These are phyloP conservation scores for Tetraodon nigroviridis DNA, from an alignment of 2,113 vertebrate species.

Conservation along the genomic window DNA sequence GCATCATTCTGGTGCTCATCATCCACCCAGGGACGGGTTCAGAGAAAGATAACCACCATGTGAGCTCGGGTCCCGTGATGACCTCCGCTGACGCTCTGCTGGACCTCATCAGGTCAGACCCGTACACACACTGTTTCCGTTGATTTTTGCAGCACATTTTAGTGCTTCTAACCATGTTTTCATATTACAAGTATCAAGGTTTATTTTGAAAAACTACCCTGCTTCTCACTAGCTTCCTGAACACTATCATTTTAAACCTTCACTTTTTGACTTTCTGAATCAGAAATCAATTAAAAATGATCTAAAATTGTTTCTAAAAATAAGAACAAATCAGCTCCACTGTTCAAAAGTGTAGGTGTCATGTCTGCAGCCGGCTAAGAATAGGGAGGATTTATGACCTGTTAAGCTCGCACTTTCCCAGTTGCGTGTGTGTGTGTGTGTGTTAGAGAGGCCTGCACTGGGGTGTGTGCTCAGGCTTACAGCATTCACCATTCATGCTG, in stretches of 20 bases:
- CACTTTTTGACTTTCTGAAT: background rate
- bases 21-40: conserved; percentile 81
- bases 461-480: conserved; percentile 34
- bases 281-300: background rate
- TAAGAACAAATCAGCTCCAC: no score
- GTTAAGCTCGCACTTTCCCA: conserved; percentile 50
- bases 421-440: background rate
- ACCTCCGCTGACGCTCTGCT: conserved; percentile 84
- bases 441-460: background rate
- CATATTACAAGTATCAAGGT: background rate
- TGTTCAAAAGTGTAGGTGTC: conserved; percentile 7
- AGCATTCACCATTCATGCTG: conserved; percentile 27
- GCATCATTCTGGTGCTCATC: conserved; percentile 80
- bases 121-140: no score
- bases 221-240: background rate
- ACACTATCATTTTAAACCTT: background rate
- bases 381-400: conserved; percentile 41
- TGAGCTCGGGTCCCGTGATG: conserved; percentile 74
- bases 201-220: background rate
- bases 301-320: no score
- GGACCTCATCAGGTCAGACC: conserved; percentile 82
- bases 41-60: conserved; percentile 75
- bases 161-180: no score
- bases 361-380: conserved; percentile 34
- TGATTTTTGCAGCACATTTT: background rate